phyloP scores from a whole-genome alignment of 2,888 invertebrate species.

The Trachelus tabidus region DNA sequence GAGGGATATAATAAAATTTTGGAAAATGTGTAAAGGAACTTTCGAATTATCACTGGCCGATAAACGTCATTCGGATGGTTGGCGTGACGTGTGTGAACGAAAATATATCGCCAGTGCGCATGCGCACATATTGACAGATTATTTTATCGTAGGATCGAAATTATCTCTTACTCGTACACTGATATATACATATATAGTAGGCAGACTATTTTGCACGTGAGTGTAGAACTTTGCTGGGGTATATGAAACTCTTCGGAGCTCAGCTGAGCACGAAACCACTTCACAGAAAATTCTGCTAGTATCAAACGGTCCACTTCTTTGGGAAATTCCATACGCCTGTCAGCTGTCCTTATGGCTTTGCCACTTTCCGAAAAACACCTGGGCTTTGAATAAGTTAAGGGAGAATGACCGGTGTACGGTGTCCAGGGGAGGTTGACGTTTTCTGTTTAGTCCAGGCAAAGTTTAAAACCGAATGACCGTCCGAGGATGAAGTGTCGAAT shows the following conservation, averaged over 20 bases:
- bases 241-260: too few species aligned
- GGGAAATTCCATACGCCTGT: neutral
- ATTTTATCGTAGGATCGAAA: too few species aligned
- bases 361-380: neutral
- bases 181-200: too few species aligned
- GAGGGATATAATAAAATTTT: neutral
- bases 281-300: too few species aligned
- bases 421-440: neutral
- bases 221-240: too few species aligned
- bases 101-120: too few species aligned
- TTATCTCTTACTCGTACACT: too few species aligned
- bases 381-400: neutral
- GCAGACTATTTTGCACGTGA: too few species aligned
- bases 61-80: too few species aligned
- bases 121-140: too few species aligned
- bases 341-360: neutral
- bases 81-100: too few species aligned
- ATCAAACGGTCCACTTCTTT: neutral
- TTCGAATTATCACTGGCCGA: neutral
- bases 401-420: neutral
- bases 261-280: too few species aligned
- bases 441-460: neutral
- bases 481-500: neutral
- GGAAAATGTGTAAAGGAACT: neutral
- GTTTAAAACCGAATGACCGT: neutral